Evolutionary conservation across 23 tunicate species (phyloP).

Genomic region (Aplidium turbinatum): DNA sequence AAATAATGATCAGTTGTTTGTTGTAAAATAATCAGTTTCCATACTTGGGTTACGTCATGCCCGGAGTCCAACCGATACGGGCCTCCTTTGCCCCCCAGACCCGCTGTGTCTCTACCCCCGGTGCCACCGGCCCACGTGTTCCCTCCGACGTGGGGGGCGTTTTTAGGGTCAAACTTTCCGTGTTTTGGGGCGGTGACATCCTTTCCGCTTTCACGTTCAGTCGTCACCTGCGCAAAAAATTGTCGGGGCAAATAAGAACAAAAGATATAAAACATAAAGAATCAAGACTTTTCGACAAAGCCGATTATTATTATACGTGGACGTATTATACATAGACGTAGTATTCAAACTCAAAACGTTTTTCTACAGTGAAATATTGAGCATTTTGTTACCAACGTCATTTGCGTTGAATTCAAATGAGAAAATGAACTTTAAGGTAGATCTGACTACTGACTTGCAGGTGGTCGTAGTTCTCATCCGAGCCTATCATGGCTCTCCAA

Average conservation of each 20-base stretch:
- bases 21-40: no score
- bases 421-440: no score
- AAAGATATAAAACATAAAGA: no score
- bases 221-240: constrained; percentile 54
- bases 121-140: constrained; percentile 99
- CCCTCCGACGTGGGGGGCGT: constrained; percentile 94
- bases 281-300: no score
- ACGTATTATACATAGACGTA: no score
- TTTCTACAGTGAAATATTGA: no score
- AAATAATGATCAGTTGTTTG: no score
- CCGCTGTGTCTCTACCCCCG: constrained; percentile 95
- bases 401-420: no score
- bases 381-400: no score
- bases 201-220: constrained; percentile 81
- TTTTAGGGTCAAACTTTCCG: constrained; percentile 84
- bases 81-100: constrained; percentile 97
- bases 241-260: no score
- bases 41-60: constrained; percentile 94
- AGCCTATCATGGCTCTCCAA: constrained; percentile 88
- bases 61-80: constrained; percentile 93
- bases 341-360: no score
- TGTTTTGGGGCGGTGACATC: constrained; percentile 94
- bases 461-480: constrained; percentile 60
- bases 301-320: no score
- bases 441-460: constrained; percentile 54